Conservation (phyloP, 2,888 invertebrate species). For the Therioaphis trifolii region DNA sequence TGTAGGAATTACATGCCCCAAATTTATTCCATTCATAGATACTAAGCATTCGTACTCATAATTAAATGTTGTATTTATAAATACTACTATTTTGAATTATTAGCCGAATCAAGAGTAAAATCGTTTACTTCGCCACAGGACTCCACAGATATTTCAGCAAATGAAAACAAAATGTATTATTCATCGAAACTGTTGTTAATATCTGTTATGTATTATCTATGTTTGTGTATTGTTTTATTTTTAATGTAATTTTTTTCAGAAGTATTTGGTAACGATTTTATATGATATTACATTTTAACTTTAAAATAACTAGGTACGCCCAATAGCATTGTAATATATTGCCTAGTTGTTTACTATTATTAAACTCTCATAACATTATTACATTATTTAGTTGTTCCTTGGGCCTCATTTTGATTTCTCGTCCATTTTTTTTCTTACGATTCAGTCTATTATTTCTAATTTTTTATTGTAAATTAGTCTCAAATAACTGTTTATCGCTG, state of each 20-base stretch:
- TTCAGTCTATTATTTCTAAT: neutral
- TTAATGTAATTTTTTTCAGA: neutral
- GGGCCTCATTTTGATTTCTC: slow-evolving; percentile 11
- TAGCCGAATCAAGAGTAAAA: too few species aligned
- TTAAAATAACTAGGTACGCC: neutral
- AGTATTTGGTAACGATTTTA: neutral
- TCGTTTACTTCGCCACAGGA: too few species aligned
- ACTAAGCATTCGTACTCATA: too few species aligned
- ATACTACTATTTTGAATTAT: too few species aligned
- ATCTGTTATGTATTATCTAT: too few species aligned
- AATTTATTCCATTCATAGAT: too few species aligned
- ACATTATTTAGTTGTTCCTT: slow-evolving; percentile 27
- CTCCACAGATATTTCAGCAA: too few species aligned
- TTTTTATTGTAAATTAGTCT: neutral
- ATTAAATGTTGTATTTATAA: too few species aligned
- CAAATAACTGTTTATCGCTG: neutral
- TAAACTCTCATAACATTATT: neutral
- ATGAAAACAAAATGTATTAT: too few species aligned
- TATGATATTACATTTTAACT: neutral
- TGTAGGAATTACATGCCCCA: too few species aligned
- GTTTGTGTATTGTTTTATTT: slow-evolving; percentile 28
- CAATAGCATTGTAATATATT: neutral
- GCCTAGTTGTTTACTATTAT: neutral
- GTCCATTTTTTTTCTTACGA: slow-evolving; percentile 13
- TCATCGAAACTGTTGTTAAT: too few species aligned